Conservation (phyloP, 1,140 invertebrate genomes). For the Cephus cinctus region DNA sequence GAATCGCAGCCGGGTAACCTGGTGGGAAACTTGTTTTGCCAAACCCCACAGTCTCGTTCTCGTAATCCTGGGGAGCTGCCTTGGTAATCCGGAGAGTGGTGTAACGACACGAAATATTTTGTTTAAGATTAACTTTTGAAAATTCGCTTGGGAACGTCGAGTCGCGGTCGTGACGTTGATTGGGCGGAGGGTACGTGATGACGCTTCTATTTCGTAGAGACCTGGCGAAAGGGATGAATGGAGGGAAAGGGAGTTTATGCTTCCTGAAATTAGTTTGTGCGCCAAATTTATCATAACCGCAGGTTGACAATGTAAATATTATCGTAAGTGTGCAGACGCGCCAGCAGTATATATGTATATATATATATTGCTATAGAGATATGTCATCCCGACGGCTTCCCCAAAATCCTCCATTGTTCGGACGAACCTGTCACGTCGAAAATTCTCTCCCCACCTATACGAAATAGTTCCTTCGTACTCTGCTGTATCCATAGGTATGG, state of each 20-base stretch:
- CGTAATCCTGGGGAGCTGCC: constrained; percentile 16
- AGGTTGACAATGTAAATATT: constrained; percentile 25
- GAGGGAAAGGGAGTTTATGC: constrained; percentile 18
- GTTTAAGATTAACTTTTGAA: no score
- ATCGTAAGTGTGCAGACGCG: constrained; percentile 25
- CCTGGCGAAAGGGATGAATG: not conserved
- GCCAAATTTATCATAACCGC: constrained; percentile 28
- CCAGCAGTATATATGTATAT: no score
- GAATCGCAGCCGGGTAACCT: constrained; percentile 21
- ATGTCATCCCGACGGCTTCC: constrained; percentile 15
- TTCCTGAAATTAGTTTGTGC: constrained; percentile 30
- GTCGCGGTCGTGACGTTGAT: no score
- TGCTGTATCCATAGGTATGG: no score
- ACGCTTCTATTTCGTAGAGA: no score
- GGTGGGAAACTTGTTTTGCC: constrained; percentile 24
- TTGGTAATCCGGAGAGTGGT: no score
- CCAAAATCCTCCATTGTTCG: constrained; percentile 22
- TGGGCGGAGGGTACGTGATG: no score
- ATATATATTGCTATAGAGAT: constrained; percentile 17
- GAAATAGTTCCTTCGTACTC: no score
- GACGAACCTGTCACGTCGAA: constrained; percentile 29
- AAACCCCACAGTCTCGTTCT: constrained; percentile 21
- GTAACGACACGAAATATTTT: constrained; percentile 19
- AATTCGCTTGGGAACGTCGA: no score
- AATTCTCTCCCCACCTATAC: no score